Evolutionary conservation across 2,113 vertebrate genomes (phyloP).

Genomic region (Chloebia gouldiae): DNA sequence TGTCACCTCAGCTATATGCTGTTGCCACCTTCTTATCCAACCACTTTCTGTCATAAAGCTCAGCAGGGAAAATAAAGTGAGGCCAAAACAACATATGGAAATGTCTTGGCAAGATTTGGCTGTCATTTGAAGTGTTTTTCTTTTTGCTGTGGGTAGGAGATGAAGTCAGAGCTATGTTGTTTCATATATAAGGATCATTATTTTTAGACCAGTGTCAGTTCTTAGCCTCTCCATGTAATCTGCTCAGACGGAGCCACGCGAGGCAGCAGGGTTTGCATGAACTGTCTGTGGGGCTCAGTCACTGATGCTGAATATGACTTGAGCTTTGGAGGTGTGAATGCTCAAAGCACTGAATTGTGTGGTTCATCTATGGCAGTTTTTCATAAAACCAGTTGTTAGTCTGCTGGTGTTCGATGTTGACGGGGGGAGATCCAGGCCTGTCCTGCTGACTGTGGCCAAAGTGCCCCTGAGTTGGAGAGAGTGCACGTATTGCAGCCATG

Average conservation of each 20-base stretch:
- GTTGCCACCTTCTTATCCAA: neutral
- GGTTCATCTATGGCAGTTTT: neutral
- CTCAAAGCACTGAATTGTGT: neutral
- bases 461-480: neutral
- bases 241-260: neutral
- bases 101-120: neutral
- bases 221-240: slow-evolving; percentile 62
- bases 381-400: neutral
- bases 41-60: neutral
- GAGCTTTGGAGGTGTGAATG: neutral
- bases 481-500: neutral
- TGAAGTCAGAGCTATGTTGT: slow-evolving; percentile 7
- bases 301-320: neutral
- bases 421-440: accelerated
- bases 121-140: neutral
- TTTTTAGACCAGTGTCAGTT: slow-evolving; percentile 61
- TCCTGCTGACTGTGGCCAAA: neutral
- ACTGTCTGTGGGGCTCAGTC: neutral
- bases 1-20: neutral
- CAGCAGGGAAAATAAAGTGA: neutral
- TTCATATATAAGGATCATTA: slow-evolving; percentile 24
- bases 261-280: neutral
- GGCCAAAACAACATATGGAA: neutral
- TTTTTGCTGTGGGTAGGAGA: neutral
- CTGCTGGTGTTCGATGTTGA: accelerated